Percentiles rank a stretch among this genome's conserved stretches.
Conservation (phyloP, 2,797 vertebrate genomes). For the Steatocranus sp. region DNA sequence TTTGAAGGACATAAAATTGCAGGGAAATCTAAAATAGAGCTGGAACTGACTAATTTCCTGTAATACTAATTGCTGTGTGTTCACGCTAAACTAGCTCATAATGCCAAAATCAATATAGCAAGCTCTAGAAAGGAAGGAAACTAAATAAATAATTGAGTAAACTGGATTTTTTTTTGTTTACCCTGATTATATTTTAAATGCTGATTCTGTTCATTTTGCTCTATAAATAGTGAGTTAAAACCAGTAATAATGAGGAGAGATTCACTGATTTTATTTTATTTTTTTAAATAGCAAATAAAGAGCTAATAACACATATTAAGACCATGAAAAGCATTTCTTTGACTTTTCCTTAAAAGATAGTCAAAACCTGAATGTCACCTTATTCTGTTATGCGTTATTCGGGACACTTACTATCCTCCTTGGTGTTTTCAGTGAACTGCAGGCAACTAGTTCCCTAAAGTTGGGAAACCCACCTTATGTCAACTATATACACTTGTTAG, state of each 20-base stretch:
- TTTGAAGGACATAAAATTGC: neutral
- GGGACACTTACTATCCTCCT: conserved; percentile 29
- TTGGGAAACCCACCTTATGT: neutral
- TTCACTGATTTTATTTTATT: neutral
- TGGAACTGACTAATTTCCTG: neutral
- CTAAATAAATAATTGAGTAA: neutral
- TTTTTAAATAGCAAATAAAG: neutral
- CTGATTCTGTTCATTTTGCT: neutral
- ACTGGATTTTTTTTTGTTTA: neutral
- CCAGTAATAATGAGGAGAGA: neutral
- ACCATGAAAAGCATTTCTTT: neutral
- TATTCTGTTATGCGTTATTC: neutral
- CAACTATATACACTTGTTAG: neutral
- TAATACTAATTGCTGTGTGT: neutral
- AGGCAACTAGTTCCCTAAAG: neutral
- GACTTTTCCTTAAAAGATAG: neutral
- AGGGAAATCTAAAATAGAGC: neutral
- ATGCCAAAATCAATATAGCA: neutral
- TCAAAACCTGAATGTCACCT: neutral
- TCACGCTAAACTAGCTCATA: neutral
- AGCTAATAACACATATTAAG: neutral
- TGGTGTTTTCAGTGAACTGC: neutral
- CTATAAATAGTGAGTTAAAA: neutral
- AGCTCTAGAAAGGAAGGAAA: neutral
- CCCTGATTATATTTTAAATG: neutral